phyloP scores from a whole-genome alignment of 2,113 vertebrate genomes.

The Tautogolabrus adspersus region DNA sequence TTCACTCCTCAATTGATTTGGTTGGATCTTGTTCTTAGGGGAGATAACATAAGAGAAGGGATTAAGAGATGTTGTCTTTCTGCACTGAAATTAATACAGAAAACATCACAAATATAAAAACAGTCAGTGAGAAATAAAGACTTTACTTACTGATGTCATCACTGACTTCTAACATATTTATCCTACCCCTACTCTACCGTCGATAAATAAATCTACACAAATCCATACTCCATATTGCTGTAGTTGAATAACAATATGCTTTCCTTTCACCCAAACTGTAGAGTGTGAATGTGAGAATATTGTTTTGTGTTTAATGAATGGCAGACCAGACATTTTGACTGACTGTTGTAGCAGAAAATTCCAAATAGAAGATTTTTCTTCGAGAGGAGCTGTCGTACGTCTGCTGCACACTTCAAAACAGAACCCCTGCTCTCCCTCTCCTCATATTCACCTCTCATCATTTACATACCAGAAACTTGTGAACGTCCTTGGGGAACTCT shows the following conservation, averaged over 20 bases:
- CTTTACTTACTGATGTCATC: too few species aligned
- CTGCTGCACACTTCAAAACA: conserved; percentile 52
- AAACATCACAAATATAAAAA: too few species aligned
- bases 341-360: conserved; percentile 12
- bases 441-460: conserved; percentile 47
- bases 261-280: not conserved
- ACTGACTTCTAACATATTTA: too few species aligned
- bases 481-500: conserved; percentile 63
- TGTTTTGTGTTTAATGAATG: conserved; percentile 41
- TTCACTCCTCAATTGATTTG: too few species aligned
- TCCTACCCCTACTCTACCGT: too few species aligned
- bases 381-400: conserved; percentile 54
- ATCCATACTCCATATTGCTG: not conserved
- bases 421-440: conserved; percentile 32
- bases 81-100: too few species aligned
- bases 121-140: too few species aligned
- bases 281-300: conserved; percentile 14
- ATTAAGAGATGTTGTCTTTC: too few species aligned
- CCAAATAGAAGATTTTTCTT: conserved; percentile 34
- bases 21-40: too few species aligned
- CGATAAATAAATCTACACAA: not conserved
- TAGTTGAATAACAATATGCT: not conserved
- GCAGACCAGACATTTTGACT: conserved; percentile 27
- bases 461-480: conserved; percentile 76
- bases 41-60: too few species aligned